Percentiles rank a stretch among this genome's conserved stretches.
Conservation (phyloP, 2,113 vertebrate genomes). For the Toxostoma redivivum region DNA sequence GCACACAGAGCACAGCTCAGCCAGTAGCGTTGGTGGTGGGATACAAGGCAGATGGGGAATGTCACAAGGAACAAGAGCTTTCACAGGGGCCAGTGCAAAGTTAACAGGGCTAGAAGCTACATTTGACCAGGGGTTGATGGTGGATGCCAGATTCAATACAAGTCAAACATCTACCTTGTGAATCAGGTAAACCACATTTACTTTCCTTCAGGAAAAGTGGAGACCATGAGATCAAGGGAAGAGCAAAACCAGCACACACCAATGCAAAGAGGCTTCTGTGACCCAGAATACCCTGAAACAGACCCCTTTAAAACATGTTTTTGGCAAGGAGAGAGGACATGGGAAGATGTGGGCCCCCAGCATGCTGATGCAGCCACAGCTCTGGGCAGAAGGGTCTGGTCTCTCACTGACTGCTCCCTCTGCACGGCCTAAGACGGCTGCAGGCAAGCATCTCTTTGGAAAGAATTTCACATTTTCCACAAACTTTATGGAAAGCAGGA, state of each 20-base stretch:
- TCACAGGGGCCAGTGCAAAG: background rate
- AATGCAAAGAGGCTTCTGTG: background rate
- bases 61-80: background rate
- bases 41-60: background rate
- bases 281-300: background rate
- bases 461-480: constrained; percentile 9
- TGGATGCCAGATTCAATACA: background rate
- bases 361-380: background rate
- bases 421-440: rapidly evolving
- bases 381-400: background rate
- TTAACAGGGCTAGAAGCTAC: background rate
- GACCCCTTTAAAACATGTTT: background rate
- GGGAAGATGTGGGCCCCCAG: background rate
- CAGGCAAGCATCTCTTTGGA: background rate
- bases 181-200: background rate
- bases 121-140: background rate
- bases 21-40: rapidly evolving
- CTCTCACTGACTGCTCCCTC: background rate
- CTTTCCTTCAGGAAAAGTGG: background rate
- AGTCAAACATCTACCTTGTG: background rate
- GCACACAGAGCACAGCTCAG: background rate
- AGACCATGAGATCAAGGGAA: background rate
- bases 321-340: background rate
- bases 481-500: background rate
- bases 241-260: background rate